Conservation (phyloP, 2,888 invertebrate genomes). For the Heliconius aoede region DNA sequence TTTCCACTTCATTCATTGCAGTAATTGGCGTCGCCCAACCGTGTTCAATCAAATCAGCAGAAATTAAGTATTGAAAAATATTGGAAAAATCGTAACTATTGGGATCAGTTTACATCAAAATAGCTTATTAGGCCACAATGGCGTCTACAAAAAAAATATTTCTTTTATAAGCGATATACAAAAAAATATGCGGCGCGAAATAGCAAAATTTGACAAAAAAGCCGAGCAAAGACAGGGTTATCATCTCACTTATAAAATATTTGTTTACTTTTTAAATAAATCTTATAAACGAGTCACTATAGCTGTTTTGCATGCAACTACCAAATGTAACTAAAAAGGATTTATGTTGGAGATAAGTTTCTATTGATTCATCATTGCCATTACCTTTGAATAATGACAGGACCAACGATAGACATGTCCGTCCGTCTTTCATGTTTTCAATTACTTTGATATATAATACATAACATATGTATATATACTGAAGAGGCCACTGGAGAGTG, state of each 20-base stretch:
- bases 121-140: not conserved
- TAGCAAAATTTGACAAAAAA: not conserved
- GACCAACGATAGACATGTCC: conserved; percentile 44
- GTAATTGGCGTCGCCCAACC: not conserved
- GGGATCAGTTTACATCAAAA: not conserved
- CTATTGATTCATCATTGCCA: conserved; percentile 48
- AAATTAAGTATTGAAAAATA: not conserved
- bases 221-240: not conserved
- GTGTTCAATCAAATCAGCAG: too few relatives aligned
- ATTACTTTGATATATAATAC: conserved; percentile 29
- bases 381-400: conserved; percentile 40
- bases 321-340: conserved; percentile 50
- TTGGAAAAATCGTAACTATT: not conserved
- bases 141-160: not conserved
- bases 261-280: not conserved
- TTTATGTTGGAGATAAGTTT: conserved; percentile 43
- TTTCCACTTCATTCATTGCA: not conserved
- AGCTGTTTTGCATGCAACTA: not conserved
- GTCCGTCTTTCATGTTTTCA: conserved; percentile 41
- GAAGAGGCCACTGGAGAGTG: too few relatives aligned
- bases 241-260: not conserved
- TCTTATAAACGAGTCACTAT: not conserved
- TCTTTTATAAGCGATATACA: not conserved
- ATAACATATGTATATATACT: not conserved
- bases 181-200: too few relatives aligned